Base-by-base conservation (phyloP, 2,113 vertebrate genomes). In the Lynx canadensis region DNA sequence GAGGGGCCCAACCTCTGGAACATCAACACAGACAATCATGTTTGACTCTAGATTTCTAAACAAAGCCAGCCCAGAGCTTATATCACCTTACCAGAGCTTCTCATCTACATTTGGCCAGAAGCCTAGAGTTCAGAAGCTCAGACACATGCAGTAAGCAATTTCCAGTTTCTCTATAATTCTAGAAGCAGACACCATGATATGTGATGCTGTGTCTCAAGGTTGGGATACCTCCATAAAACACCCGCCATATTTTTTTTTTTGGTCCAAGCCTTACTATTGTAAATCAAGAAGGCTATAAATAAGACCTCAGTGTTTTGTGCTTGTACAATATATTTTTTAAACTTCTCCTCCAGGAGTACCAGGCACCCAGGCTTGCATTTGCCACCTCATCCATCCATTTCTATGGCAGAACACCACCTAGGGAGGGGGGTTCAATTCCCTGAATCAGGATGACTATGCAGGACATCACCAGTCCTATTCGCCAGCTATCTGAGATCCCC, bases 401-500 rank as follows among this genome's bases (percentile, higher is more conserved):
- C 94, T 12, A 5, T 0, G 13, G 69, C 81, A 60, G 48, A 52
- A 36, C 29, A 18, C 18, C 0, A 0, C 57, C 48, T 29, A 27
- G 18, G 45, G 80, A 84, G 63, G 79, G 15, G 65, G 87, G 19
- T 38, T 33, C 38, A 63, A 1, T 41, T 92, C 57, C 82, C 96
- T 83, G n/a, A 95, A 36, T 89, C 89, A 89, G 71, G 76, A 79
- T 85, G 95, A 94, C 19, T 33, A 3, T 5, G 19, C 65, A 19
- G 41, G 63, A 3, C 76, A 12, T 71, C 63, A 7, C 0, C 7
- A 81, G 27, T 38, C 84, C 80, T 33, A 18, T 80, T 94, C 96
- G 92, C 85, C 76, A 91, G 92, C 90, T 93, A 50, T 95, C 87
- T 85, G 94, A 96, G 94, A 94, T 91, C 84, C 84, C 94, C 92